Evolutionary conservation across 2,113 vertebrate species (phyloP), one percentile per base, ranked within the genome.

Genomic region (Pongo abelii): DNA sequence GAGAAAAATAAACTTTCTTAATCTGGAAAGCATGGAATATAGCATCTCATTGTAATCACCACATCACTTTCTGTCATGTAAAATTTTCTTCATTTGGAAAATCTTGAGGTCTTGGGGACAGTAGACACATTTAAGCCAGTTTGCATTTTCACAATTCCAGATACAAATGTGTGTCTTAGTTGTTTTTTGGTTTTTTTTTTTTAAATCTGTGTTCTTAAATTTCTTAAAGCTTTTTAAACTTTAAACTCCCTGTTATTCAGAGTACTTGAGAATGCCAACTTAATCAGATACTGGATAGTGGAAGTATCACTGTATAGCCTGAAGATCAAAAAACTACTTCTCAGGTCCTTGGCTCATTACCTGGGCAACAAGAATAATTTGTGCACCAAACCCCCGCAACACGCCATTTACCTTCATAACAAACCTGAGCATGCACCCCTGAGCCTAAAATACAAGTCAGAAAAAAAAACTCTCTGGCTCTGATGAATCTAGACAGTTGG

Each of bases 151-250:
- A 84, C 48, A 86, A 11, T 40, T 96, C 4, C 35, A 93, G 18
- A 88, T 96, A 25, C 5, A 93, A 88, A 72, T 77, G 6, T 57
- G 2, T 72, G 10, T 81, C 12, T 69, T 72, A 30, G 25, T 4
- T 46, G 52, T 52, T 78, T n/a, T 77, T 38, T 38, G 38, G 38
- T 75, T 1, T 52, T 20, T 18, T 18, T 1, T 69, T 88, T 95
- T 85, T 86, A 8, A 72, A 52, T 64, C 48, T 93, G 2, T 52
- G 3, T 64, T 64, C 61, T 64, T 67, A 43, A 27, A 85, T 79
- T 89, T 97, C 86, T 80, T 77, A 69, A 92, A 94, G 35, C 27
- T n/a, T 91, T 84, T 85, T 87, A 83, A 50, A 72, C 20, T 50
- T 55, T 92, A 20, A 88, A 69, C 59, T 80, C 69, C 40, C 17